These are phyloP conservation scores for Arctia plantaginis DNA, from an alignment of 2,888 invertebrate genomes.

Conservation along the genomic window DNA sequence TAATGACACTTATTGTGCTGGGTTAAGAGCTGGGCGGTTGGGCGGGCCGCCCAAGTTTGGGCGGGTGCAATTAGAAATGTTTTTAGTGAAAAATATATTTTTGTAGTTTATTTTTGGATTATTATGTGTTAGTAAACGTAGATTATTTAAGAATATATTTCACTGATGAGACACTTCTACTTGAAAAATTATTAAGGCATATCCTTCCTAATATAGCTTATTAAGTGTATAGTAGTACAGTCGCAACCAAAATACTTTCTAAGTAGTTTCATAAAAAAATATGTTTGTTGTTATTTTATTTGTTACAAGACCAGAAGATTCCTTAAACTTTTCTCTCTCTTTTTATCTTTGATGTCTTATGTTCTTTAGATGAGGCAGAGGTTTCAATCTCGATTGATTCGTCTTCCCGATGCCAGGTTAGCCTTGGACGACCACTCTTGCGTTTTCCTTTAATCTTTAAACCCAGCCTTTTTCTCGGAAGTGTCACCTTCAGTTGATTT, in stretches of 20 bases:
- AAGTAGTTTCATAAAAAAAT: not conserved
- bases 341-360: too few species aligned
- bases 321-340: not conserved
- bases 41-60: slow-evolving; percentile 76
- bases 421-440: too few species aligned
- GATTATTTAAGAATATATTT: slow-evolving; percentile 24
- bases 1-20: slow-evolving; percentile 70
- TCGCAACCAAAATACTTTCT: not conserved
- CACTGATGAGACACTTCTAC: not conserved
- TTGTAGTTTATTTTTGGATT: slow-evolving; percentile 62
- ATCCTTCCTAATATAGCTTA: not conserved
- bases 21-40: slow-evolving; percentile 65
- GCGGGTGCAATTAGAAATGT: slow-evolving; percentile 80
- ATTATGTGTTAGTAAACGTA: slow-evolving; percentile 50
- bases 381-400: too few species aligned
- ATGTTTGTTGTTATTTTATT: too few species aligned
- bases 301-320: not conserved
- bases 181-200: not conserved
- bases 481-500: too few species aligned
- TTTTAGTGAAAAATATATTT: slow-evolving; percentile 74
- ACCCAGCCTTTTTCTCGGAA: too few species aligned
- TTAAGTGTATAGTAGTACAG: not conserved
- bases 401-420: too few species aligned
- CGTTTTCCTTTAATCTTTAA: too few species aligned
- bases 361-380: too few species aligned